Base-by-base conservation (phyloP, 2,797 vertebrate genomes). In the Podarcis lilfordi region DNA sequence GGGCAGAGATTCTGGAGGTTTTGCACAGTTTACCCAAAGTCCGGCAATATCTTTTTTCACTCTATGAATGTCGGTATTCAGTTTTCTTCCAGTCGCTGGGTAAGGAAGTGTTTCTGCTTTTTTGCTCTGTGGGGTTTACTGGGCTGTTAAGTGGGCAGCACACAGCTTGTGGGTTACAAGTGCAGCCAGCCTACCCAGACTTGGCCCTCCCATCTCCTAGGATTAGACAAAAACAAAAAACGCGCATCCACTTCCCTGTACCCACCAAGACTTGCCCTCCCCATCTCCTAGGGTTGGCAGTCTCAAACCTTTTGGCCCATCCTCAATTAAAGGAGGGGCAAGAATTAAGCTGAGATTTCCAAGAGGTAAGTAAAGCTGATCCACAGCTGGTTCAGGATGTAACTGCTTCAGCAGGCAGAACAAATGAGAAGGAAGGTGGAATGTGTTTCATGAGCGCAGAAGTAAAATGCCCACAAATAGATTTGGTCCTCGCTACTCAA, bases 1-100 rank as follows among this genome's bases (percentile, higher is more conserved):
- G 99, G 90, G 98, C 99, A 43, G 99, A 99, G 96, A 99, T 99
- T 89, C 97, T 99, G 92, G 99, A 99, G 92, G 99, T 99, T 87
- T 92, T 99, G 90, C 99, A 99, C 95, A 98, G 99, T 93, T 97
- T 99, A 86, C 98, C 98, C 1, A 88, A 97, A 5, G 96, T 99
- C 19, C 98, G 98, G 74, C 98, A 99, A 95, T 99, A 99, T 86
- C 98, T 99, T n/a, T 99, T 99, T 89, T 99, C 99, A 1, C 97
- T 99, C 0, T 99, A 99, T 0, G 98, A 99, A 80, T 99, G 99
- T 91, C 98, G 98, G 8, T 99, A 99, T 4, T 96, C 98, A 0
- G 98, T 98, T 85, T 99, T 99, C 95, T 99, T 99, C 96, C 99
- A 99, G 95, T 99, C 98, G 0, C 89, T 99, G 91, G 98, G 98